Evolutionary conservation across 2,888 invertebrate genomes (phyloP), one percentile per base, ranked within the genome.

Genomic region (Polia nebulosa): DNA sequence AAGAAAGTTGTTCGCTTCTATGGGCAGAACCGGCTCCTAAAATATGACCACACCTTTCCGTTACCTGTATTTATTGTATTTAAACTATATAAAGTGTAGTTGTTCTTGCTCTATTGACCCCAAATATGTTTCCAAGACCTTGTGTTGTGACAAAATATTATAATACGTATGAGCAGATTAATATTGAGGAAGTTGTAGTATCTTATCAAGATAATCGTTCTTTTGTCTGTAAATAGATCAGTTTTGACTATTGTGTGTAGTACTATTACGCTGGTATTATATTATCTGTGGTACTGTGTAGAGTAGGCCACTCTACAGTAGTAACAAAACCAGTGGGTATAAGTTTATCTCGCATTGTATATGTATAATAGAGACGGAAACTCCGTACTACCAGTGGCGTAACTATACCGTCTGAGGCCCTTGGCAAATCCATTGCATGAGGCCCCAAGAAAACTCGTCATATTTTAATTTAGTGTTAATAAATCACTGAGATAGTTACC

Each of bases 131-230:
- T 0, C 13, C 11, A 39, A 49, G 20, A 68, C 49, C 69, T 41
- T n/a, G 20, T 32, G 13, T 41, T n/a, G 20, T 32, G 13, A 49
- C 68, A 57, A 58, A 22, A 55, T 65, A 29, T 29, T n/a, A n/a
- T n/a, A n/a, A n/a, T n/a, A n/a, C n/a, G n/a, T 36, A 13, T 22
- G 34, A 36, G 27, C 8, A 20, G 1, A 4, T 41, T 3, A 13
- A 22, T 39, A n/a, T 25, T 15, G n/a, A 9, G 13, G 22, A 47
- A 1, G 2, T n/a, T 29, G 13, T 13, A 15, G 2, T 56, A 13
- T 11, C 27, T 47, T 47, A 47, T 66, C 56, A 39, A 20, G 13
- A 47, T 22, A 6, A 66, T 36, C 44, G 22, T 2, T 22, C 51
- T 22, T 8, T 36, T 5, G 15, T 51, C 15, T 25, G 1, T 32